Conservation (phyloP, 2,797 vertebrate species). For the Alca torda region DNA sequence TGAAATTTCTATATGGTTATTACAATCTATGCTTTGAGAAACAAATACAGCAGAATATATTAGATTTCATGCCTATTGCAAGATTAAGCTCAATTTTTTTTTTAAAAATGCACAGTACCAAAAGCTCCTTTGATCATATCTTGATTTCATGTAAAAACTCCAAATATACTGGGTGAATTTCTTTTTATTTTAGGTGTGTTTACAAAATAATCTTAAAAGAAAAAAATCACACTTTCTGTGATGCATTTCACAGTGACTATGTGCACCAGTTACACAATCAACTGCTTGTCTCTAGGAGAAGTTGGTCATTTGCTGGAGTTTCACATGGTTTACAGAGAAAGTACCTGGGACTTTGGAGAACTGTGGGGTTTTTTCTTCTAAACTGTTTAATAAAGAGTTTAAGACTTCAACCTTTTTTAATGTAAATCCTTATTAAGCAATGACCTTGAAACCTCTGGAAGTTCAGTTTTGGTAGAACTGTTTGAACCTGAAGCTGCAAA, state of each 20-base stretch:
- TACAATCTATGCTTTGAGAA: background rate
- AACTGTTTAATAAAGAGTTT: background rate
- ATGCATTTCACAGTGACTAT: background rate
- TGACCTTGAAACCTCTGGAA: background rate
- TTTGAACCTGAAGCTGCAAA: background rate
- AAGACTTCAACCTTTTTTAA: background rate
- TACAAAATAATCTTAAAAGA: background rate
- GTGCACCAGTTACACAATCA: background rate
- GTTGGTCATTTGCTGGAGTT: background rate
- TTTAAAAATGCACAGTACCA: background rate
- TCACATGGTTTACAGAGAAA: background rate
- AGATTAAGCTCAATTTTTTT: background rate
- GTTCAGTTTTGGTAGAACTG: background rate
- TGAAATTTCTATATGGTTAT: background rate
- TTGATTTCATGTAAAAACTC: background rate
- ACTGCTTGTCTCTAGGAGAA: background rate
- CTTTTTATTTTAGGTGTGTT: background rate
- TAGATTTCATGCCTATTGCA: background rate
- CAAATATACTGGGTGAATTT: background rate
- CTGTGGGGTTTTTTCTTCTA: rapidly evolving
- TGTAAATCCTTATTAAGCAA: background rate
- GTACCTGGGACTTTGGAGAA: background rate
- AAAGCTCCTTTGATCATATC: background rate
- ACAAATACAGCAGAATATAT: background rate
- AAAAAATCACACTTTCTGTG: background rate